Evolutionary conservation across 1,140 invertebrate species (phyloP), one percentile per base, ranked within the genome.

Genomic region (Penaeus vannamei): DNA sequence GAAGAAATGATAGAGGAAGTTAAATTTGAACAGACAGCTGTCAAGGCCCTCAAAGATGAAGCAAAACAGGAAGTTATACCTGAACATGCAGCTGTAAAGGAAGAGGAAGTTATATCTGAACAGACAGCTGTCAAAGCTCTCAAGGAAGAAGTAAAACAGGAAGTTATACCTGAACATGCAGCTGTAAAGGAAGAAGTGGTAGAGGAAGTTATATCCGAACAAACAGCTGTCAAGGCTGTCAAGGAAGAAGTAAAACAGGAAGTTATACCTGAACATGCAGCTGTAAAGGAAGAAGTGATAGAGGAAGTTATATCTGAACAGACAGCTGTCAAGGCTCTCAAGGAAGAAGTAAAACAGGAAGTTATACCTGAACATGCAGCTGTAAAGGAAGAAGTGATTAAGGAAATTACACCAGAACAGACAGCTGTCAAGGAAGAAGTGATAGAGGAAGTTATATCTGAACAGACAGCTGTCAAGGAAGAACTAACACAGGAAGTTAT

Each of bases 1-100:
- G 59, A 81, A 36, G 42, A 36, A 19, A 46, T 72, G n/a, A 72
- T 72, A 36, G 20, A 84, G 26, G 82, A 84, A 29, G 62, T 29
- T 26, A 32, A 26, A 10, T 17, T 17, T n/a, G 17, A 36, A 29
- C 23, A 84, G n/a, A 26, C 26, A 29, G 23, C 14, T 29, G 23
- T 26, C n/a, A 32, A 32, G 14, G n/a, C n/a, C n/a, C 84, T 66
- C 62, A 53, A 77, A 61, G 26, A 19, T 10, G 29, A 80, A 23
- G 22, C 10, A 29, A 29, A 36, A 22, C 77, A 80, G 29, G 42
- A 36, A 42, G 32, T 46, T 12, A 80, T 42, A 0, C 23, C 19
- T 46, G 10, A n/a, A n/a, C 26, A n/a, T 2, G 5, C 76, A 79
- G 17, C 42, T 79, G n/a, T 36, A 10, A 80, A 32, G 1, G 77